These are phyloP conservation scores for Lasioglossum figueresi DNA, from an alignment of 2,888 invertebrate genomes.

Conservation along the genomic window DNA sequence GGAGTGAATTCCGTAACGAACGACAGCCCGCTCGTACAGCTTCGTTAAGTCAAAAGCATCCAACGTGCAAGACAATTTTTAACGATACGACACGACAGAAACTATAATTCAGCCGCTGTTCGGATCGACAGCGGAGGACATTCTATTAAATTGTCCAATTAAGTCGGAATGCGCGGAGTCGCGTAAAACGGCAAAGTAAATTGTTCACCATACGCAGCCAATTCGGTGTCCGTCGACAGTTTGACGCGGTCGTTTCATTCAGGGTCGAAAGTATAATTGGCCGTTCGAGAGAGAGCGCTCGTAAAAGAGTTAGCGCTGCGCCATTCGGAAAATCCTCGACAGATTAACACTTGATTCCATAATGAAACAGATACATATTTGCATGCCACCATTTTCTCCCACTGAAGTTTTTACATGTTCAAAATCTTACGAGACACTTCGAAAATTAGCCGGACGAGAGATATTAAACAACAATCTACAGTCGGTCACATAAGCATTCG, in stretches of 20 bases:
- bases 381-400: neutral
- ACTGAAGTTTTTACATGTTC: no score
- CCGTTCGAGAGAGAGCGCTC: conserved; percentile 43
- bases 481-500: no score
- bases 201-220: conserved; percentile 50
- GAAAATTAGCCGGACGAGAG: neutral
- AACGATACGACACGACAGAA: conserved; percentile 36
- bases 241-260: conserved; percentile 62
- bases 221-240: conserved; percentile 52
- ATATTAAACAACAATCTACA: neutral
- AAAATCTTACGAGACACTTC: neutral
- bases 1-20: neutral
- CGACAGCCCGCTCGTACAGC: neutral
- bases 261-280: conserved; percentile 65
- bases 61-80: conserved; percentile 27
- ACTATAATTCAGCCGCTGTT: conserved; percentile 28
- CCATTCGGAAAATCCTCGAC: conserved; percentile 48
- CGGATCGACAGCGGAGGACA: conserved; percentile 27
- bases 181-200: conserved; percentile 61
- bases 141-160: conserved; percentile 62
- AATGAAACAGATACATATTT: conserved; percentile 8
- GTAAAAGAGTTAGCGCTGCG: conserved; percentile 39
- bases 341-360: conserved; percentile 3
- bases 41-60: neutral
- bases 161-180: conserved; percentile 43